Evolutionary conservation across 1,140 invertebrate species (phyloP).

Genomic region (Trachymyrmex cornetzi): DNA sequence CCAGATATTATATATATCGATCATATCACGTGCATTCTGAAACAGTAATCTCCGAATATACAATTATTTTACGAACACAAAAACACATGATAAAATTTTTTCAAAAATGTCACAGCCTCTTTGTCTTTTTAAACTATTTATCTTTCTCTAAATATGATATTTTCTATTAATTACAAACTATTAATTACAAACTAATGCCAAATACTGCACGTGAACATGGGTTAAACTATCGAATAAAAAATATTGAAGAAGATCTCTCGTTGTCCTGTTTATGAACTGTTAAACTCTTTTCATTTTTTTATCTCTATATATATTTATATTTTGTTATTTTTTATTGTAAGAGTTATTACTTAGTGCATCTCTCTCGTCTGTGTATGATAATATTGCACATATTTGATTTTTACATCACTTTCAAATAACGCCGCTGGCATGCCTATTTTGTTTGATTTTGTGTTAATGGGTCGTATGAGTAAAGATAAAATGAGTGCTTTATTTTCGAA

Average conservation of each 20-base stretch:
- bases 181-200: neutral
- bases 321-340: slow-evolving; percentile 23
- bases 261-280: slow-evolving; percentile 15
- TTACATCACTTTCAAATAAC: slow-evolving; percentile 39
- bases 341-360: slow-evolving; percentile 1
- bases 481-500: neutral
- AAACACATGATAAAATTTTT: neutral
- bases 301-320: slow-evolving; percentile 22
- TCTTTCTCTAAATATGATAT: neutral
- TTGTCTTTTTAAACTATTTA: neutral
- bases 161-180: slow-evolving; percentile 16
- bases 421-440: slow-evolving; percentile 43
- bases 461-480: slow-evolving; percentile 10
- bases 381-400: slow-evolving; percentile 53
- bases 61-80: slow-evolving; percentile 1
- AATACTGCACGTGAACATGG: slow-evolving; percentile 1
- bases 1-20: slow-evolving; percentile 59
- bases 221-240: slow-evolving; percentile 19
- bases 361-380: slow-evolving; percentile 18
- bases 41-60: slow-evolving; percentile 10
- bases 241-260: slow-evolving; percentile 17
- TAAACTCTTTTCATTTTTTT: slow-evolving; percentile 35
- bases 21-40: slow-evolving; percentile 32
- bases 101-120: neutral
- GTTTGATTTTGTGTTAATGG: slow-evolving; percentile 30